Conservation (phyloP, 2,113 vertebrate species). For the Microcebus griseorufus region DNA sequence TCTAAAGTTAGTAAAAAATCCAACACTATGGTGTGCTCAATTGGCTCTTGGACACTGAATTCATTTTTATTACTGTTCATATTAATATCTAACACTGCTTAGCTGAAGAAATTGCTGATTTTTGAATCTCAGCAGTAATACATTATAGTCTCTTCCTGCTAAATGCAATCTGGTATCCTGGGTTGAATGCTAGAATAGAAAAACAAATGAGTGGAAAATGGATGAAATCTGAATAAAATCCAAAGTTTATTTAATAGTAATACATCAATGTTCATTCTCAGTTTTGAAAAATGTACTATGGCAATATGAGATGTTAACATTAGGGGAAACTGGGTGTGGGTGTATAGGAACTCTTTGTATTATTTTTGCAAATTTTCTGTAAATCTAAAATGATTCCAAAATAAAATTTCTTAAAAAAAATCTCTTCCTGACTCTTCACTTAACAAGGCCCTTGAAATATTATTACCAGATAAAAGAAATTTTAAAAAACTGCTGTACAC, state of each 20-base stretch:
- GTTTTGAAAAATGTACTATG: conserved; percentile 26
- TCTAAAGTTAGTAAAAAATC: neutral
- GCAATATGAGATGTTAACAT: neutral
- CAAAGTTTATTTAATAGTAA: neutral
- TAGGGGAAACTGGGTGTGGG: neutral
- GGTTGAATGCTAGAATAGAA: neutral
- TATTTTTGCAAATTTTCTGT: conserved; percentile 28
- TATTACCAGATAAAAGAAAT: conserved; percentile 15
- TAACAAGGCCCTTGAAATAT: neutral
- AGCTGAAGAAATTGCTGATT: neutral
- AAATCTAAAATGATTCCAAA: conserved; percentile 50
- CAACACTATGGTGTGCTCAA: neutral
- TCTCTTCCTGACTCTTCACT: neutral
- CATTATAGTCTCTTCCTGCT: neutral
- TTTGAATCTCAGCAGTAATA: neutral
- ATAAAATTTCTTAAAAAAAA: neutral
- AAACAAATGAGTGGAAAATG: neutral
- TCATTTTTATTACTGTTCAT: neutral
- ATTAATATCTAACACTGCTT: neutral
- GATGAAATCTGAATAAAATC: neutral
- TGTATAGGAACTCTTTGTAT: neutral
- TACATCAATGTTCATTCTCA: neutral
- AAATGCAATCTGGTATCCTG: neutral
- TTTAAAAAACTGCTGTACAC: neutral
- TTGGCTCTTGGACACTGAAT: neutral